Percentiles rank a stretch among this genome's conserved stretches.
Evolutionary conservation across 2,888 invertebrate species (phyloP).

Genomic region (Drosophila bunnanda): DNA sequence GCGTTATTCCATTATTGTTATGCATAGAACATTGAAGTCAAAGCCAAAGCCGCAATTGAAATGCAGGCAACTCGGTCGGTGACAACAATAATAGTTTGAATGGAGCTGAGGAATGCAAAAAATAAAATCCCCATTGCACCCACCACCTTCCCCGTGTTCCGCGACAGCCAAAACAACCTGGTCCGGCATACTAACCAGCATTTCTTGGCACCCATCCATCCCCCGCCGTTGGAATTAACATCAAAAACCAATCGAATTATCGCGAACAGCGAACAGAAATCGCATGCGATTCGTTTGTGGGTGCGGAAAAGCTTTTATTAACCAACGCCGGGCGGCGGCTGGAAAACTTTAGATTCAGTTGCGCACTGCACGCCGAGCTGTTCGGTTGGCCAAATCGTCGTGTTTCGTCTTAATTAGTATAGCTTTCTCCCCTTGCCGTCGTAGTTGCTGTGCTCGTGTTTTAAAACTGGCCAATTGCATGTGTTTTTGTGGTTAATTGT

Average conservation of each 20-base stretch:
- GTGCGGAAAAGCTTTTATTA: conserved; percentile 35
- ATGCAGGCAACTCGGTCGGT: conserved; percentile 73
- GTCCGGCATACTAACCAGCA: conserved; percentile 61
- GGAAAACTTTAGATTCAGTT: conserved; percentile 69
- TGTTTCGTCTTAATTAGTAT: conserved; percentile 13
- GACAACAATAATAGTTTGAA: conserved; percentile 34
- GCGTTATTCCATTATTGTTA: conserved; percentile 61
- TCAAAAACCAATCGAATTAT: conserved; percentile 32
- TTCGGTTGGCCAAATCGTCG: conserved; percentile 51
- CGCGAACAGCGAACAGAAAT: conserved; percentile 20
- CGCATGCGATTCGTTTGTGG: conserved; percentile 57
- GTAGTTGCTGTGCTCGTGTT: conserved; percentile 8
- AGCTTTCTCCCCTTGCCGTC: conserved; percentile 7
- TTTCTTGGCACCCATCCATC: conserved; percentile 26
- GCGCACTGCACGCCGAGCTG: conserved; percentile 76
- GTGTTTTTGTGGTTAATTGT: conserved; percentile 26
- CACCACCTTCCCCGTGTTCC: not conserved
- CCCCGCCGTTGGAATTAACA: conserved; percentile 31
- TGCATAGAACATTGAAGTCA: conserved; percentile 59
- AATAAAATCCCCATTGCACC: not conserved
- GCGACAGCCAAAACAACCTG: conserved; percentile 15
- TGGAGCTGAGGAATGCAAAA: conserved; percentile 61
- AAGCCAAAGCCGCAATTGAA: conserved; percentile 55
- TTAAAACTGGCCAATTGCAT: conserved; percentile 26
- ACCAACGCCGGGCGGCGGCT: conserved; percentile 41